phyloP scores from a whole-genome alignment of 2,797 vertebrate species.

The Liparis tanakae region DNA sequence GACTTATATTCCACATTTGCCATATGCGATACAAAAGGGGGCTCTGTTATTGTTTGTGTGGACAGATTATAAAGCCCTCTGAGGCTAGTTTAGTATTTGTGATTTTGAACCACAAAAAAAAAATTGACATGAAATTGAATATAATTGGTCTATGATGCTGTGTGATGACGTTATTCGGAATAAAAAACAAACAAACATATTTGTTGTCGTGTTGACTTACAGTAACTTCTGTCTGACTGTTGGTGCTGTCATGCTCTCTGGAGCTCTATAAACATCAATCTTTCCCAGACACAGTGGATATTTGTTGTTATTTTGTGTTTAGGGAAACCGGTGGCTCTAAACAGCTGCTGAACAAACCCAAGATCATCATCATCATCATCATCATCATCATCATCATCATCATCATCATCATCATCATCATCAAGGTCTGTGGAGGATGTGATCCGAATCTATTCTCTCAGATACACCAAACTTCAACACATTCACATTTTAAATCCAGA shows the following conservation, averaged over 20 bases:
- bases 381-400: too few relatives aligned
- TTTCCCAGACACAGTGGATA: not conserved
- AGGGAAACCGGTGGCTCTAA: not conserved
- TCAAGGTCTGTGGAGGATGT: slow-evolving; percentile 91
- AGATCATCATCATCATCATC: slow-evolving; percentile 89
- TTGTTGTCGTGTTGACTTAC: not conserved
- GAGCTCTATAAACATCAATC: not conserved
- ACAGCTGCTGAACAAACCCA: slow-evolving; percentile 83
- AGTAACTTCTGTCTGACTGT: too few relatives aligned
- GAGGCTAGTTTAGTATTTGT: too few relatives aligned
- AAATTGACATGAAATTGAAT: too few relatives aligned
- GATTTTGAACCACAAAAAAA: too few relatives aligned
- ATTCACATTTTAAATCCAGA: not conserved
- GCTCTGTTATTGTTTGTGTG: not conserved
- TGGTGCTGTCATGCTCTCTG: not conserved
- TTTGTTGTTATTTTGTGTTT: not conserved
- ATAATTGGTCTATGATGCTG: not conserved
- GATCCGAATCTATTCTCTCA: slow-evolving; percentile 8
- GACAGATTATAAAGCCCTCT: too few relatives aligned
- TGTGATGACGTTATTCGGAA: not conserved
- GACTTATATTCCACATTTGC: not conserved
- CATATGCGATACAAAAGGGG: not conserved
- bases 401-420: slow-evolving; percentile 78
- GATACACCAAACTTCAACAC: too few relatives aligned
- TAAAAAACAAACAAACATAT: too few relatives aligned